These are phyloP conservation scores for Misgurnus anguillicaudatus DNA, from an alignment of 2,113 vertebrate species.

Conservation along the genomic window DNA sequence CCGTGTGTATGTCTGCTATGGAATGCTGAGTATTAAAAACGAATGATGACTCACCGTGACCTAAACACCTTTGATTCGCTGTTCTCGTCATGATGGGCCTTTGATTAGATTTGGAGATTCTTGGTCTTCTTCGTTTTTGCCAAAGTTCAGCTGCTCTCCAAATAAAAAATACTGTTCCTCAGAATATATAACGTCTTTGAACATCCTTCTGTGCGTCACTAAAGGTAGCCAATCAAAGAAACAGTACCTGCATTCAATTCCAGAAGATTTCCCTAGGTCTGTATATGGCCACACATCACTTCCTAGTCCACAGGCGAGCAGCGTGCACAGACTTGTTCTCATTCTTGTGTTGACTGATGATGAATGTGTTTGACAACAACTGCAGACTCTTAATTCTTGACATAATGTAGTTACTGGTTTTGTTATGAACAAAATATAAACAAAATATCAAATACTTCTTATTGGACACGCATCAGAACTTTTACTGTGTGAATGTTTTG, in stretches of 20 bases:
- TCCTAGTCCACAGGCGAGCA: slow-evolving; percentile 43
- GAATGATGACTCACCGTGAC: neutral
- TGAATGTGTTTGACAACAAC: slow-evolving; percentile 34
- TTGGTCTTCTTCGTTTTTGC: neutral
- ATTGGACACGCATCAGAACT: no score
- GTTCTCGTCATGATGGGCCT: neutral
- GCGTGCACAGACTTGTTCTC: slow-evolving; percentile 57
- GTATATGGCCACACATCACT: slow-evolving; percentile 39
- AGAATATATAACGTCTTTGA: slow-evolving; percentile 16
- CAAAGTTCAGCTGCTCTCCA: slow-evolving; percentile 1
- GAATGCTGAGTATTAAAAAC: neutral
- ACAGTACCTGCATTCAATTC: neutral
- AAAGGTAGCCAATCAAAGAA: slow-evolving; percentile 53
- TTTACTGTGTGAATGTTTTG: no score
- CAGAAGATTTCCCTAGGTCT: neutral
- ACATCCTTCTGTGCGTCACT: slow-evolving; percentile 7
- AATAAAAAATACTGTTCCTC: neutral
- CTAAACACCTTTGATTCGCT: neutral
- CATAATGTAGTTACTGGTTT: neutral
- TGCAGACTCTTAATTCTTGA: neutral
- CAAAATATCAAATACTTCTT: no score
- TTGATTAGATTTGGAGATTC: neutral
- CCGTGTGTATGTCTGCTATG: neutral
- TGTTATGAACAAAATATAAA: no score
- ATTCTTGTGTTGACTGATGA: neutral